phyloP scores from a whole-genome alignment of 1,140 invertebrate genomes.

The Luehdorfia chinensis region DNA sequence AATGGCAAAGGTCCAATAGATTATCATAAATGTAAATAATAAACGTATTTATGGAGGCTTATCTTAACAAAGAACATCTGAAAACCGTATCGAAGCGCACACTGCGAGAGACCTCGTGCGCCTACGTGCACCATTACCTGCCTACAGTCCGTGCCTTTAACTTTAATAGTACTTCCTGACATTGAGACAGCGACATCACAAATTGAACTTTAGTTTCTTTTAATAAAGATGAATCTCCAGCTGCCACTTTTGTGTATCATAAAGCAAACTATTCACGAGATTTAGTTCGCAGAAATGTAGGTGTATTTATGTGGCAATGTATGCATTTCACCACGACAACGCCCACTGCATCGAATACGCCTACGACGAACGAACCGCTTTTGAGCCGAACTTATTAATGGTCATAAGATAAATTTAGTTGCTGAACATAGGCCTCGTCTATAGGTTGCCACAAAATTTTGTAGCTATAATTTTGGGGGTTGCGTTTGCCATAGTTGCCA shows the following conservation, averaged over 20 bases:
- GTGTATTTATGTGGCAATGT: conserved; percentile 40
- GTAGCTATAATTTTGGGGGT: too few species aligned
- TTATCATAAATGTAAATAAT: too few species aligned
- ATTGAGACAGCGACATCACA: conserved; percentile 21
- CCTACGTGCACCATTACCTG: conserved; percentile 30
- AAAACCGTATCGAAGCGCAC: conserved; percentile 17
- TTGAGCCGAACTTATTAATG: conserved; percentile 9
- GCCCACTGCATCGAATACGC: conserved; percentile 40
- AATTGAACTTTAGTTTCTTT: conserved; percentile 28
- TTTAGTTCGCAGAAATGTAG: conserved; percentile 35
- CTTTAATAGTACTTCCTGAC: conserved; percentile 33
- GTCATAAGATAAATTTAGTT: background rate
- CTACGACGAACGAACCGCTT: conserved; percentile 29
- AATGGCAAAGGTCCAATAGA: too few species aligned
- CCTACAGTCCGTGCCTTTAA: conserved; percentile 34
- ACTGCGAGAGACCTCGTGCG: conserved; percentile 1
- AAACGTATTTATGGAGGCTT: too few species aligned
- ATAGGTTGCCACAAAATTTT: too few species aligned
- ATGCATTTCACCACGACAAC: conserved; percentile 47
- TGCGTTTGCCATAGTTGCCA: background rate
- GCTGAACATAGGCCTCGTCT: too few species aligned
- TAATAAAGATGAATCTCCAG: conserved; percentile 18
- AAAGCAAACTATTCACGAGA: conserved; percentile 14
- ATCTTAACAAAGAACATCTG: too few species aligned
- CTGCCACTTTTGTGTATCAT: background rate